Percentiles rank a stretch among this genome's conserved stretches.
These are phyloP conservation scores for Teleiodes luculella DNA, from an alignment of 2,888 invertebrate species.

Conservation along the genomic window DNA sequence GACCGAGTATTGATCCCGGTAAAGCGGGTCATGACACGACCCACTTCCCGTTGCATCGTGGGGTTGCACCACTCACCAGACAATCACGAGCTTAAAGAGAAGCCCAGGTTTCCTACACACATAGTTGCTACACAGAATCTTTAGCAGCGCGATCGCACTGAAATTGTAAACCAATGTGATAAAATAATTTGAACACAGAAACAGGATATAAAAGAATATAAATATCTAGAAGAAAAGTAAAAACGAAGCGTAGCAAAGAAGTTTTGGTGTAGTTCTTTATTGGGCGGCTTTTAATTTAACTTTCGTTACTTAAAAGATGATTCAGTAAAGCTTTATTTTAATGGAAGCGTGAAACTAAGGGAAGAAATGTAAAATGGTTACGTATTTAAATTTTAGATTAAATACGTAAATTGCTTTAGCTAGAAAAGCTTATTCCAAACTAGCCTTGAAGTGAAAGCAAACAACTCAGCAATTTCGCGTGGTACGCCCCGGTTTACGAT, in stretches of 20 bases:
- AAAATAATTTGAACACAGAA: not conserved
- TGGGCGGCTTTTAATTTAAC: too few species aligned
- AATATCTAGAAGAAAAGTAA: not conserved
- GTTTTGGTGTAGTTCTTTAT: too few species aligned
- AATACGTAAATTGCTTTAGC: not conserved
- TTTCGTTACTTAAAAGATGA: too few species aligned
- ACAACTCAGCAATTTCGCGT: constrained; percentile 1
- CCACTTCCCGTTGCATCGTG: constrained; percentile 69
- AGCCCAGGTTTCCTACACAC: not conserved
- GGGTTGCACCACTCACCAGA: constrained; percentile 46
- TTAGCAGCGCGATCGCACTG: too few species aligned
- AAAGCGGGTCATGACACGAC: constrained; percentile 75
- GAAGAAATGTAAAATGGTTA: too few species aligned
- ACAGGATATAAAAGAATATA: not conserved
- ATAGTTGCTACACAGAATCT: not conserved
- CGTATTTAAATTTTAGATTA: not conserved
- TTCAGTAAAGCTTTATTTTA: too few species aligned
- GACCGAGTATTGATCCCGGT: constrained; percentile 75
- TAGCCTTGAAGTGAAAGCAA: not conserved
- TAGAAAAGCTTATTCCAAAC: constrained; percentile 4
- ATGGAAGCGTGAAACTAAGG: too few species aligned
- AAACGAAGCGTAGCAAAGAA: too few species aligned
- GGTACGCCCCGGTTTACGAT: not conserved
- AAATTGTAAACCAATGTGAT: too few species aligned
- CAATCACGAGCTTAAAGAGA: constrained; percentile 17